These are phyloP conservation scores for Arctopsyche grandis DNA, from an alignment of 1,140 invertebrate genomes.

Conservation along the genomic window DNA sequence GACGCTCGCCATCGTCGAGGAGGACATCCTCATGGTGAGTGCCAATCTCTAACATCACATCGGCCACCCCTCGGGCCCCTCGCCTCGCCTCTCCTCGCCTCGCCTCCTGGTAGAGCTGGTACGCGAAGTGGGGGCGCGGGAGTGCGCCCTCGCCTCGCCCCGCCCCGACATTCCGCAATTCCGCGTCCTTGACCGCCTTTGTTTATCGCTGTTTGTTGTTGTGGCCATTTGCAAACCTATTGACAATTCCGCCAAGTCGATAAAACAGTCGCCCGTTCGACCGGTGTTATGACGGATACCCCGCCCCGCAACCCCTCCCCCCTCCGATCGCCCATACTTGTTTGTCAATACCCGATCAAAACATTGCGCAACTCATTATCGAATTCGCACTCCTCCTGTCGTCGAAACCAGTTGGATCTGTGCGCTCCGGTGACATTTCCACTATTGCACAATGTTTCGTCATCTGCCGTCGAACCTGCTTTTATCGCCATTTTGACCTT, in stretches of 20 bases:
- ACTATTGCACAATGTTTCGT: not conserved
- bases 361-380: not conserved
- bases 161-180: not conserved
- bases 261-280: conserved; percentile 41
- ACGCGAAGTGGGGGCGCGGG: not conserved
- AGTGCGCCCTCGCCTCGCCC: not conserved
- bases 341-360: not conserved
- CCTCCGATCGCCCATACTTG: not conserved
- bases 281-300: conserved; percentile 30
- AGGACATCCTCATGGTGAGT: conserved; percentile 53
- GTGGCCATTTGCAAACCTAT: conserved; percentile 49
- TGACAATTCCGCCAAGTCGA: conserved; percentile 41
- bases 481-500: no score
- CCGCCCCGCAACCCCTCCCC: not conserved
- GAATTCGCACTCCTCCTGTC: not conserved
- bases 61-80: conserved; percentile 9
- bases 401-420: not conserved
- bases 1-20: conserved; percentile 50
- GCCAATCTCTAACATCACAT: not conserved
- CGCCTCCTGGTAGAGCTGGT: no score
- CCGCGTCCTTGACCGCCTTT: conserved; percentile 4
- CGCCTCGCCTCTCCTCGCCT: not conserved
- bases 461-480: not conserved
- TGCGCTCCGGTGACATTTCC: not conserved
- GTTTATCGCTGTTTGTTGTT: conserved; percentile 36